Base-by-base conservation (phyloP, 2,797 vertebrate genomes). In the Labroides dimidiatus region DNA sequence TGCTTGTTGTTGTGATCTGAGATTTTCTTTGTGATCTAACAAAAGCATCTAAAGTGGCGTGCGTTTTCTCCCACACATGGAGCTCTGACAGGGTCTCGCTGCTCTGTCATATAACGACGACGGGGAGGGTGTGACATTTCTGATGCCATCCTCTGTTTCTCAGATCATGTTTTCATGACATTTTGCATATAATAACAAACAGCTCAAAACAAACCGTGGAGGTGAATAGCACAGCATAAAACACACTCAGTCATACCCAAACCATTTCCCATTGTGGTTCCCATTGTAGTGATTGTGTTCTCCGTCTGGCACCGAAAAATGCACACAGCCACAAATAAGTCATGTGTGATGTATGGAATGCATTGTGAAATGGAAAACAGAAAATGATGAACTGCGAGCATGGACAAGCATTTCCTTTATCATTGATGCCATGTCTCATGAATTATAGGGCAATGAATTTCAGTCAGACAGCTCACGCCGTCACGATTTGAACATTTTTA, bases 51-150 rank as follows among this genome's bases (percentile, higher is more conserved):
- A 13, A 21, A 21, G n/a, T 41, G 41, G 27, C 48, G 41, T 16
- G 64, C 30, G 49, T 30, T 20, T 27, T 23, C 66, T 13, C 69
- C 49, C 63, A 36, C 55, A 73, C 65, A 27, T 3, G 19, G n/a
- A 27, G 44, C 37, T 58, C 60, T 10, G 48, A 59, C 65, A 61
- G 14, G 24, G 63, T 15, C 30, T 6, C 17, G 33, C 57, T 66
- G 69, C 64, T 59, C 42, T 64, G 67, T 67, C 42, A 63, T 69
- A 6, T 24, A 55, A 61, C 12, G 10, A n/a, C 61, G 64, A 11
- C 10, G 52, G 21, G 37, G 37, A 14, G 37, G 12, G 8, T 24
- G 36, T 69, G 60, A 75, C 71, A 62, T 69, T 33, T 71, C 65
- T 54, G 41, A 61, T 61, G 64, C 17, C 6, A 2, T 65, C 19